These are phyloP conservation scores for Luperina testacea DNA, from an alignment of 2,888 invertebrate species.

Conservation along the genomic window DNA sequence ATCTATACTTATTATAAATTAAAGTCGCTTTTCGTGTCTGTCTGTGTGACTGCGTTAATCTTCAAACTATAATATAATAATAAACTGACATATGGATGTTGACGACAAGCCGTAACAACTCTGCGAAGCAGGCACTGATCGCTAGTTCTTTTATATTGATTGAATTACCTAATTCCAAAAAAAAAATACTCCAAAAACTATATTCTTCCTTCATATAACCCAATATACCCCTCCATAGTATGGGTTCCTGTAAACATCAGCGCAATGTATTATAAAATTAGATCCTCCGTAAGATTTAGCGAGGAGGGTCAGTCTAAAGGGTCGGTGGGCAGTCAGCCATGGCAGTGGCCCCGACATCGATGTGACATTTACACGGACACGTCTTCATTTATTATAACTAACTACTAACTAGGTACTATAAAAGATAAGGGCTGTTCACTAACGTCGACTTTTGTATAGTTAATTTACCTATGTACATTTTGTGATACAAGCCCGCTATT, in stretches of 20 bases:
- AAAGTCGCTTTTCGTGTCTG: background rate
- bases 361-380: slow-evolving; percentile 66
- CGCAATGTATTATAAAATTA: slow-evolving; percentile 61
- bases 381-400: slow-evolving; percentile 54
- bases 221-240: slow-evolving; percentile 2
- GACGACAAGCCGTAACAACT: background rate
- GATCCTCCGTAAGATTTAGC: slow-evolving; percentile 54
- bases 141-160: background rate
- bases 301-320: slow-evolving; percentile 49
- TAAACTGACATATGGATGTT: background rate
- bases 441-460: background rate
- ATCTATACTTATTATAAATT: background rate
- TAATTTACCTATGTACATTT: background rate
- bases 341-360: slow-evolving; percentile 63
- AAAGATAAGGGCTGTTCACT: slow-evolving; percentile 9
- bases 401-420: slow-evolving; percentile 20
- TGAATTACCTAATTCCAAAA: background rate
- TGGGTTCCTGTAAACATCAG: slow-evolving; percentile 52
- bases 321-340: slow-evolving; percentile 65
- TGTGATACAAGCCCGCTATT: background rate
- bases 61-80: background rate
- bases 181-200: background rate
- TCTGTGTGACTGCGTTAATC: background rate
- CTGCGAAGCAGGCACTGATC: background rate
- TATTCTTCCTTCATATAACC: background rate